These are phyloP conservation scores for Leptodactylus fallax DNA, from an alignment of 2,797 vertebrate species.

Conservation along the genomic window DNA sequence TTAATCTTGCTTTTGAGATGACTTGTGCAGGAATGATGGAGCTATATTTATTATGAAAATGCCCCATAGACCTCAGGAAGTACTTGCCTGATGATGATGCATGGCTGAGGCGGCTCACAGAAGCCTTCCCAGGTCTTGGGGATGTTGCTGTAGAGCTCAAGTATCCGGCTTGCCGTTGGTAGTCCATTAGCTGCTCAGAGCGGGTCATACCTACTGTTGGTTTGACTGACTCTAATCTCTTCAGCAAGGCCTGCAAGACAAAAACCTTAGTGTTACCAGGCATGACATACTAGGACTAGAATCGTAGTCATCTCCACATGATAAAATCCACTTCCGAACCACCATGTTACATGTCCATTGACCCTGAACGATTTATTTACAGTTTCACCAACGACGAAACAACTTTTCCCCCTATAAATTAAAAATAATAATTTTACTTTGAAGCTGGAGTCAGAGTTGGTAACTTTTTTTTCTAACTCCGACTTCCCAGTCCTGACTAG, in stretches of 20 bases:
- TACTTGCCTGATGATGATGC: slow-evolving; percentile 58
- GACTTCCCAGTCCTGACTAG: too few relatives aligned
- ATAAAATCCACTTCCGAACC: too few relatives aligned
- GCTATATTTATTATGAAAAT: background rate
- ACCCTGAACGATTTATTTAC: too few relatives aligned
- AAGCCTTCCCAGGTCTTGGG: slow-evolving; percentile 69
- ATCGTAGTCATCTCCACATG: too few relatives aligned
- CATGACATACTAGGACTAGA: background rate
- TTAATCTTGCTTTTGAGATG: too few relatives aligned
- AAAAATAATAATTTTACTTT: too few relatives aligned
- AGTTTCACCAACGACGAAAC: too few relatives aligned
- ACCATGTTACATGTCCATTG: too few relatives aligned
- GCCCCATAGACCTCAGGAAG: background rate
- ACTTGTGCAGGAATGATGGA: too few relatives aligned
- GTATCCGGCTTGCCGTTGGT: slow-evolving; percentile 83
- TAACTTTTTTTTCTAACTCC: too few relatives aligned
- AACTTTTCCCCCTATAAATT: too few relatives aligned
- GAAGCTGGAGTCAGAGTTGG: too few relatives aligned
- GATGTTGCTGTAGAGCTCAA: slow-evolving; percentile 69
- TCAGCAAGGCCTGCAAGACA: slow-evolving; percentile 84
- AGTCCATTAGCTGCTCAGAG: slow-evolving; percentile 87
- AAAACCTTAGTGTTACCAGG: background rate
- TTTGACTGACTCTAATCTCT: slow-evolving; percentile 88
- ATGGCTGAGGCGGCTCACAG: slow-evolving; percentile 73
- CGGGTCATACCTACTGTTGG: slow-evolving; percentile 87